Evolutionary conservation across 2,888 invertebrate species (phyloP), one percentile per base, ranked within the genome.

Genomic region (Nomada ruficornis): DNA sequence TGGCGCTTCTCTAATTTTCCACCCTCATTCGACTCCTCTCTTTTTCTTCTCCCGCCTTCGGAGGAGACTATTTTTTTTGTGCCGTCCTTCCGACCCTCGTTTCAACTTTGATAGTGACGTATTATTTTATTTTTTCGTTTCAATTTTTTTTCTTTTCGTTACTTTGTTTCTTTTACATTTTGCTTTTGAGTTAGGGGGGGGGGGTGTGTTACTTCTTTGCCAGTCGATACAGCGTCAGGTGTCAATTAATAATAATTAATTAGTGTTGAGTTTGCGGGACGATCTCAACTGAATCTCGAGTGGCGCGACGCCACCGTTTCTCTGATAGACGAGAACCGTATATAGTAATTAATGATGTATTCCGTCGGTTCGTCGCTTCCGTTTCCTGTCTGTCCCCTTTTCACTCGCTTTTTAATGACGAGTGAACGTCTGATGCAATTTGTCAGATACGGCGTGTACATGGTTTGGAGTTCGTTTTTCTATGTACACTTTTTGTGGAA

Each of bases 171-270:
- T 1, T 3, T 57, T 57, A 4, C 13, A 11, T 36, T 20, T 62
- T 11, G 7, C 4, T 62, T 20, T 18, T 29, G 5, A 0, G 1
- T 26, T 10, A 47, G 47, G 15, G 47, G 15, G 0, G 47, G 2
- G 11, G 13, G 15, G 13, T 3, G 5, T 18, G 20, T 11, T 23
- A 1, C 20, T 50, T 36, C 36, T 60, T 52, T 11, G 2, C 50
- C 57, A 59, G 10, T 63, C 62, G 69, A 47, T 57, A n/a, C 18
- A 23, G 29, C 5, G 47, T 26, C 52, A n/a, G 52, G 59, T 54
- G 65, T 72, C 72, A 64, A 76, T 76, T 36, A 36, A 36, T 36
- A 36, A 76, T 76, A 72, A 80, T 80, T 82, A 82, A 82, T 82
- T 82, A 80, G 62, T 29, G 76, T 23, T 42, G 72, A 36, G 29